phyloP scores from a whole-genome alignment of 2,888 invertebrate genomes.

The Tenodera sinensis region DNA sequence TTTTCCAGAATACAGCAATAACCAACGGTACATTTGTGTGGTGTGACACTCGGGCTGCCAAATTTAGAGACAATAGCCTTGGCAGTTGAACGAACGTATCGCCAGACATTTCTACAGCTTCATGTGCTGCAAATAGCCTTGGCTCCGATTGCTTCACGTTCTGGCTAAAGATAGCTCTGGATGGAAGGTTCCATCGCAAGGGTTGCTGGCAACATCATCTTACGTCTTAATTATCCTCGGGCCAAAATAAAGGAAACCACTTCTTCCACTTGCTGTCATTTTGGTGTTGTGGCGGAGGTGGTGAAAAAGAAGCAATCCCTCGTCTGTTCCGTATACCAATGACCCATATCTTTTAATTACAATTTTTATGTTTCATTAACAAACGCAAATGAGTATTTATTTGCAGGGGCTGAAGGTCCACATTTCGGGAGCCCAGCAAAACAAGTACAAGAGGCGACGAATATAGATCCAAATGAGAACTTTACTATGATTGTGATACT shows the following conservation, averaged over 20 bases:
- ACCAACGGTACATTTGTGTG: neutral
- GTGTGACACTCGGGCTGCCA: neutral
- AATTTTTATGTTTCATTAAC: too few species aligned
- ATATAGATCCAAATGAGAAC: too few species aligned
- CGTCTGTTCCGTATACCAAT: too few species aligned
- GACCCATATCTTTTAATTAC: too few species aligned
- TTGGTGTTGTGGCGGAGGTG: neutral
- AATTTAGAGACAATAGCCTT: conserved; percentile 9
- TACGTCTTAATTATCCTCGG: neutral
- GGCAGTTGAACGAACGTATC: neutral
- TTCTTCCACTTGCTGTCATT: neutral
- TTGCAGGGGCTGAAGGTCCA: too few species aligned
- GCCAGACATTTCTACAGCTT: neutral
- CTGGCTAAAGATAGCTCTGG: neutral
- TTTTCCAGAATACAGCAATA: neutral
- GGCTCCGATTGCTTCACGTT: neutral
- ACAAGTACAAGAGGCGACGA: too few species aligned
- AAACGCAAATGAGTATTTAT: too few species aligned
- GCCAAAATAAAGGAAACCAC: neutral
- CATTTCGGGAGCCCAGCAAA: too few species aligned
- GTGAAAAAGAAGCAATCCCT: too few species aligned
- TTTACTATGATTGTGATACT: too few species aligned
- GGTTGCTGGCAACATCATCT: neutral
- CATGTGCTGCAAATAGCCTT: neutral
- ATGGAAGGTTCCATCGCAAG: neutral